Evolutionary conservation across 1,140 invertebrate species (phyloP).

Genomic region (Scylla paramamosain): DNA sequence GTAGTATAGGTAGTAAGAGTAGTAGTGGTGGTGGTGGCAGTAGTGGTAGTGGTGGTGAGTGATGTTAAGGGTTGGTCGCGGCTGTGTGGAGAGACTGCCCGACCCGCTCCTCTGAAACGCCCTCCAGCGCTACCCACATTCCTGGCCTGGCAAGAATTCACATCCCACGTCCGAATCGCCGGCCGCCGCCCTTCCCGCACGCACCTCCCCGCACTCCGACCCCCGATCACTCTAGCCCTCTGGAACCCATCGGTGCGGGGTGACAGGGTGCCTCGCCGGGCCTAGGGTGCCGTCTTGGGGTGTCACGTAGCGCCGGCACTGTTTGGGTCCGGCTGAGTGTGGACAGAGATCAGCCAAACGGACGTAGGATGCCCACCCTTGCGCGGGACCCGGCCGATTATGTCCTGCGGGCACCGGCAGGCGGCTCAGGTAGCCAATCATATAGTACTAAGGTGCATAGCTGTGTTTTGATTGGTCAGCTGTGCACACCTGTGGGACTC

Average conservation of each 20-base stretch:
- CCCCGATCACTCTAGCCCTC: neutral
- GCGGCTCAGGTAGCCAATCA: conserved; percentile 72
- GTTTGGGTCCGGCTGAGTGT: neutral
- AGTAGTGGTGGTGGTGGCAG: neutral
- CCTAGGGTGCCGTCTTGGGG: neutral
- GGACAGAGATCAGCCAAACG: conserved; percentile 39
- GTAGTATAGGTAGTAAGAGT: neutral
- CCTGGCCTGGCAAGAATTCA: conserved; percentile 75
- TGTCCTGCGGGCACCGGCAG: conserved; percentile 66
- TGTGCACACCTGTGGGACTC: conserved; percentile 44
- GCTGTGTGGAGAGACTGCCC: conserved; percentile 38
- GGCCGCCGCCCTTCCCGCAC: neutral
- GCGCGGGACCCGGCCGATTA: conserved; percentile 68
- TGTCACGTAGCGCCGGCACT: neutral
- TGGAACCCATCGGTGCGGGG: neutral
- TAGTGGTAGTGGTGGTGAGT: conserved; percentile 28
- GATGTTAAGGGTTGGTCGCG: conserved; percentile 47
- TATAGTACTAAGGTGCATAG: conserved; percentile 74
- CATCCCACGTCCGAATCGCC: conserved; percentile 49
- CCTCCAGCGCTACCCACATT: conserved; percentile 72
- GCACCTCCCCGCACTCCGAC: neutral
- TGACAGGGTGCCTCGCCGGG: neutral
- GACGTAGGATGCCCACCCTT: conserved; percentile 68
- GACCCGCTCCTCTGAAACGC: conserved; percentile 69
- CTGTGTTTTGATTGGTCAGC: conserved; percentile 71